Evolutionary conservation across 2,888 invertebrate species (phyloP), one percentile per base, ranked within the genome.

Genomic region (Dynastes grantii): DNA sequence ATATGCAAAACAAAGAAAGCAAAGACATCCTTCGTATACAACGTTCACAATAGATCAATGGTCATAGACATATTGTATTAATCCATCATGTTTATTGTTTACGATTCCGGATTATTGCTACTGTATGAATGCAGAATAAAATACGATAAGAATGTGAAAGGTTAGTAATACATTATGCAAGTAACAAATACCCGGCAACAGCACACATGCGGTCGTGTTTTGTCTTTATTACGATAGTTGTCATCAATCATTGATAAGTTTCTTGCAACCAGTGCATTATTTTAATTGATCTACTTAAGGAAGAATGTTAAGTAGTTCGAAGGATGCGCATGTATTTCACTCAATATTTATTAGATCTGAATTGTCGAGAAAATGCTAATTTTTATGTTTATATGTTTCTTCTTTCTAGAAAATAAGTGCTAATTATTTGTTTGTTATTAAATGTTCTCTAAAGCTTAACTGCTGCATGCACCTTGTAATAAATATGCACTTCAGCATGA

Each of bases 91-190:
- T 27, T 8, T 16, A n/a, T 51, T 68, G 68, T 51, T 51, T 51
- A 65, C 9, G 16, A 45, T 58, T 45, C 16, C 65, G 45, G 29
- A 63, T 32, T 63, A 32, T 65, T 65, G 29, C n/a, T 29, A 27
- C 27, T 68, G 51, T 13, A 68, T 53, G 49, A 68, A 51, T 51
- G 16, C n/a, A 51, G 1, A 29, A 51, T 51, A 68, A 51, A 68
- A 11, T 32, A 29, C 27, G 68, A 68, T 68, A 68, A 68, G 68
- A 68, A 29, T 68, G 68, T 51, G 51, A 68, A 51, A 68, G 68
- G 68, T 68, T 51, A 68, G 51, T 68, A 27, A 68, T 29, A 29
- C 29, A 29, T 32, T 29, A 11, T 68, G 29, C 9, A 11, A 68
- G n/a, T 13, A 51, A 68, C 13, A 67, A 67, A 16, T 22, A 51